Evolutionary conservation across 2,113 vertebrate genomes (phyloP).

Genomic region (Catagonus wagneri): DNA sequence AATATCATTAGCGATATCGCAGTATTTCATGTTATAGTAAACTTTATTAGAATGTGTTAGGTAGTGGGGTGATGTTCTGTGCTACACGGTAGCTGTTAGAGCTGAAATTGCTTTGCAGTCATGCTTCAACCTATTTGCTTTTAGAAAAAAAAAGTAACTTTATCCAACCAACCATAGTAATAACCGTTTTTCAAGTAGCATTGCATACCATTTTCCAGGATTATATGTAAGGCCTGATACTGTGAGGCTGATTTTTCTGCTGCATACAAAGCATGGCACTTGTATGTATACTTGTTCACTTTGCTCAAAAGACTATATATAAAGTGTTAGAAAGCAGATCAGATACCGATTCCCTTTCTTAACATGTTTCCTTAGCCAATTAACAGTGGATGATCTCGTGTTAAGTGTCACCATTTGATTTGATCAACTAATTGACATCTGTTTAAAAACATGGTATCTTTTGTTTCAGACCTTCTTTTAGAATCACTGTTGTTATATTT

Average conservation of each 20-base stretch:
- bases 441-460: neutral
- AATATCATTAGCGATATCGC: conserved; percentile 59
- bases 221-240: conserved; percentile 27
- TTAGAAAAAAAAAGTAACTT: conserved; percentile 76
- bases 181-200: conserved; percentile 67
- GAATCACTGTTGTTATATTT: neutral
- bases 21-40: conserved; percentile 76
- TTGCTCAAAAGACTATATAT: neutral
- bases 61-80: conserved; percentile 47
- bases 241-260: conserved; percentile 46
- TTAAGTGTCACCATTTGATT: conserved; percentile 14
- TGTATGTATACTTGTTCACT: neutral
- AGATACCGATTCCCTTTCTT: conserved; percentile 39
- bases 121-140: conserved; percentile 77
- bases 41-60: conserved; percentile 74
- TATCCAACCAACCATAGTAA: conserved; percentile 76
- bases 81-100: conserved; percentile 52
- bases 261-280: neutral
- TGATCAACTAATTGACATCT: neutral
- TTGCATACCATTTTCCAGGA: conserved; percentile 37
- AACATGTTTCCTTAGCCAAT: neutral
- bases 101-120: conserved; percentile 77
- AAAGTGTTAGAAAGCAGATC: conserved; percentile 2
- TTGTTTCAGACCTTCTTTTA: neutral
- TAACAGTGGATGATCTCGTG: neutral